These are phyloP conservation scores for Chelidonichthys spinosus DNA, from an alignment of 2,797 vertebrate genomes.

Conservation along the genomic window DNA sequence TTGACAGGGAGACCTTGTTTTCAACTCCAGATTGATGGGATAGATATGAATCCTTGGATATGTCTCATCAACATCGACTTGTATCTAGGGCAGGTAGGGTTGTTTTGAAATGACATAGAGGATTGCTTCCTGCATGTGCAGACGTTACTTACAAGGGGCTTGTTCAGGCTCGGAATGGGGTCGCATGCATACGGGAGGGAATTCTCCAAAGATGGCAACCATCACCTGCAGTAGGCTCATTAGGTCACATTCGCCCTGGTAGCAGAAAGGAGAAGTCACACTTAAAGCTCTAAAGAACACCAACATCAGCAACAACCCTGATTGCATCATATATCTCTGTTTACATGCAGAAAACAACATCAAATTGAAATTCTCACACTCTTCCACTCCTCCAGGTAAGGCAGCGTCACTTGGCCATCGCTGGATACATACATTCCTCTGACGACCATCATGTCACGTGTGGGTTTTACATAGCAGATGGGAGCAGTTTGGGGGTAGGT, in stretches of 20 bases:
- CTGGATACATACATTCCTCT: slow-evolving; percentile 86
- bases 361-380: slow-evolving; percentile 53
- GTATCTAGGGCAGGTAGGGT: slow-evolving; percentile 1
- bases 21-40: background rate
- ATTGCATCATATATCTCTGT: background rate
- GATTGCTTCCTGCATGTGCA: background rate
- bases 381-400: slow-evolving; percentile 80
- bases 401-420: slow-evolving; percentile 72
- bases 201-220: slow-evolving; percentile 89
- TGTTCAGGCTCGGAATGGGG: slow-evolving; percentile 79
- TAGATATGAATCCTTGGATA: background rate
- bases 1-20: background rate
- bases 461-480: slow-evolving; percentile 93
- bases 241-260: slow-evolving; percentile 90
- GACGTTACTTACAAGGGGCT: slow-evolving; percentile 85
- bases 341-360: background rate
- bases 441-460: slow-evolving; percentile 90
- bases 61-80: slow-evolving; percentile 18
- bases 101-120: background rate
- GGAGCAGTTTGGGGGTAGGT: slow-evolving; percentile 91
- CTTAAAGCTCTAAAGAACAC: background rate
- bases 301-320: background rate
- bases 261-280: background rate
- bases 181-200: slow-evolving; percentile 88
- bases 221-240: slow-evolving; percentile 91